These are phyloP conservation scores for Clitarchus hookeri DNA, from an alignment of 2,888 invertebrate genomes.

Conservation along the genomic window DNA sequence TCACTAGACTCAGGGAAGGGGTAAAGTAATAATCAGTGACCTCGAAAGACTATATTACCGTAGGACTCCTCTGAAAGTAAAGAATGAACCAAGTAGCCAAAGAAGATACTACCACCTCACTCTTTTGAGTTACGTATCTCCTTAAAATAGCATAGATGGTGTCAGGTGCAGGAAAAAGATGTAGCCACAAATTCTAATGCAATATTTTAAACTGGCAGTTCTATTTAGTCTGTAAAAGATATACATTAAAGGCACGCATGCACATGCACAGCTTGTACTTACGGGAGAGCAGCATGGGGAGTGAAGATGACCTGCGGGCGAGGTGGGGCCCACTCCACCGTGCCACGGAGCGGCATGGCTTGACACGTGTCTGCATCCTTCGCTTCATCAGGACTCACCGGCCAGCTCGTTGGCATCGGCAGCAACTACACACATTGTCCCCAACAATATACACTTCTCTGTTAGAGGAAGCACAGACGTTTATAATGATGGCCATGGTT, in stretches of 20 bases:
- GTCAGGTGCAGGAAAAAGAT: no score
- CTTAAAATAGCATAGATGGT: no score
- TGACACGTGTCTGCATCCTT: slow-evolving; percentile 54
- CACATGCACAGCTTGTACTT: slow-evolving; percentile 49
- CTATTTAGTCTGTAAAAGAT: not conserved
- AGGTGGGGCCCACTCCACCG: slow-evolving; percentile 83
- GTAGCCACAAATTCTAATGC: not conserved
- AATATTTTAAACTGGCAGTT: not conserved
- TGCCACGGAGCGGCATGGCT: slow-evolving; percentile 68
- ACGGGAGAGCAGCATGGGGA: slow-evolving; percentile 70
- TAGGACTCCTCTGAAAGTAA: no score
- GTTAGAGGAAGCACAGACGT: no score
- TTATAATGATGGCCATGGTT: no score
- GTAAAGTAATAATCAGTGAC: no score
- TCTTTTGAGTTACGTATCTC: no score
- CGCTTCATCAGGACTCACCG: slow-evolving; percentile 68
- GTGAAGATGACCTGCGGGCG: slow-evolving; percentile 82
- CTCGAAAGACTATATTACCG: no score
- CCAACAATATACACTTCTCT: not conserved
- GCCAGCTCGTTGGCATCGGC: slow-evolving; percentile 74
- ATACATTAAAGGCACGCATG: not conserved
- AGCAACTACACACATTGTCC: slow-evolving; percentile 58
- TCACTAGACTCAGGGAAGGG: no score
- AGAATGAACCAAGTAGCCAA: no score
- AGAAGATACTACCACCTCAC: no score